These are phyloP conservation scores for Hydra vulgaris DNA, from an alignment of 30 jellyfish, hydroid and myxozoan species.

Conservation along the genomic window DNA sequence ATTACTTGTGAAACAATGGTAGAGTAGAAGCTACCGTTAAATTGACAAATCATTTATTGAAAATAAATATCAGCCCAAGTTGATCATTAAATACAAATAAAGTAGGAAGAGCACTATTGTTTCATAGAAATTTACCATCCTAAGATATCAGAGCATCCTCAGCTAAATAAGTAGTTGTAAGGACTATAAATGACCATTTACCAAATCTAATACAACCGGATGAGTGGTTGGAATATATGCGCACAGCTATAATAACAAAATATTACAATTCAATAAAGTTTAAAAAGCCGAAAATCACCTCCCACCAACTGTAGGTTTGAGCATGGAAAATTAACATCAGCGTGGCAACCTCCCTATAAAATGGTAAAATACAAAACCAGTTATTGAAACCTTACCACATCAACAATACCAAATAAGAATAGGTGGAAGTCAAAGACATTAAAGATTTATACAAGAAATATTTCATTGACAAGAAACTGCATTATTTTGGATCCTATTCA, in stretches of 20 bases:
- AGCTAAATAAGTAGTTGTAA: neutral
- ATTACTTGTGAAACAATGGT: too few species aligned
- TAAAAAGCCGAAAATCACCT: neutral
- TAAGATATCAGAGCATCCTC: conserved; percentile 2
- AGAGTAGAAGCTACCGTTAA: too few species aligned
- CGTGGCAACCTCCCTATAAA: conserved; percentile 9
- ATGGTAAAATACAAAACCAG: neutral
- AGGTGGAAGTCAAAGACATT: conserved; percentile 6
- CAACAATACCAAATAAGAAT: conserved; percentile 8
- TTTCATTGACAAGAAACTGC: neutral
- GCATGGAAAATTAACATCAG: neutral
- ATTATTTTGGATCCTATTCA: too few species aligned
- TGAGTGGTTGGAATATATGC: neutral
- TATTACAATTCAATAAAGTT: neutral
- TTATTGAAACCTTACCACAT: conserved; percentile 11
- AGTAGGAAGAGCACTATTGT: neutral
- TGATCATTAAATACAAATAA: too few species aligned
- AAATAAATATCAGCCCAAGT: neutral
- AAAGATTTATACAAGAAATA: conserved; percentile 1
- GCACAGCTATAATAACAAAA: neutral
- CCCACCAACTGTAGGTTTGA: neutral
- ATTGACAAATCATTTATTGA: too few species aligned
- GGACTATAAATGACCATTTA: neutral
- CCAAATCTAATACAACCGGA: neutral
- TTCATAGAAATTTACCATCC: conserved; percentile 7